Conservation (phyloP, 2,888 invertebrate species). For the Eilema depressum region DNA sequence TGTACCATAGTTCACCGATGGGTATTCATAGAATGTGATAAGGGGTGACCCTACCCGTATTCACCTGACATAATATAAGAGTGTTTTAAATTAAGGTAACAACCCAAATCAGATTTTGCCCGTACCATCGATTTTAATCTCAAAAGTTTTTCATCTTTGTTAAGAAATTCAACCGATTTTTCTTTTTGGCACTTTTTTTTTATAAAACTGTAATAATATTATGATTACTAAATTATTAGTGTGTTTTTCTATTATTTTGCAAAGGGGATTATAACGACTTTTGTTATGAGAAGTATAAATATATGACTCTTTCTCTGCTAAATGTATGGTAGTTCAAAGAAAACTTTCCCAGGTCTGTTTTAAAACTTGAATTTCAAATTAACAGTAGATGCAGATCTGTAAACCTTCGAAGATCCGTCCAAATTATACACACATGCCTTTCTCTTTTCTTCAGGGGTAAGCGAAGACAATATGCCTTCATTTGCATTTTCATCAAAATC, state of each 20-base stretch:
- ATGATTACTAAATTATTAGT: background rate
- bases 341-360: background rate
- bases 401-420: background rate
- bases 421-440: background rate
- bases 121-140: constrained; percentile 2
- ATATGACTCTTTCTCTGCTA: background rate
- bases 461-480: background rate
- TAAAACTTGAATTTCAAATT: background rate
- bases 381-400: background rate
- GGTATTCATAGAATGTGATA: constrained; percentile 16
- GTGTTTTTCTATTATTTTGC: background rate
- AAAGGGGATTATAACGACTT: too few relatives aligned
- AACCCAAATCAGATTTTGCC: background rate
- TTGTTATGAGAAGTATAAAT: background rate
- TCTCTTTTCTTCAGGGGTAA: background rate
- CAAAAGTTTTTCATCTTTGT: background rate
- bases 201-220: background rate
- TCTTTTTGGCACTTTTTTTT: background rate
- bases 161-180: background rate
- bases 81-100: constrained; percentile 13
- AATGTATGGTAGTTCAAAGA: background rate
- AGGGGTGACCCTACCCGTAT: constrained; percentile 3
- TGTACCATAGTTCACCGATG: constrained; percentile 17
- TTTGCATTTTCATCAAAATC: background rate
- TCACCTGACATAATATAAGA: constrained; percentile 6